phyloP scores from a whole-genome alignment of 2,797 vertebrate species.

The Hypotaenidia philippensis region DNA sequence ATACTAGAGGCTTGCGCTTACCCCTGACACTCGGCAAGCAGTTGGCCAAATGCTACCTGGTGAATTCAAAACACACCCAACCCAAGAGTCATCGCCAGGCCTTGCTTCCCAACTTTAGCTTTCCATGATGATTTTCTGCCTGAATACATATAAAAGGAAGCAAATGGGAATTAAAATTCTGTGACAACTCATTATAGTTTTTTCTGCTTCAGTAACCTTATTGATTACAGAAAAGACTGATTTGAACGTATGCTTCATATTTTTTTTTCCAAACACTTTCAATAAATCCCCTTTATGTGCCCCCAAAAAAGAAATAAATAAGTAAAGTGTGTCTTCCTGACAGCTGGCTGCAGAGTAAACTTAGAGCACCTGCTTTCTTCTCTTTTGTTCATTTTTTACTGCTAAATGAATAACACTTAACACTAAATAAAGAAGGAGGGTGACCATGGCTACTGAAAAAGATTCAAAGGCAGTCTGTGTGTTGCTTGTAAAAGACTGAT shows the following conservation, averaged over 20 bases:
- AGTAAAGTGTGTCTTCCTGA: constrained; percentile 62
- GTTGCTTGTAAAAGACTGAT: constrained; percentile 42
- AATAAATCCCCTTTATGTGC: constrained; percentile 59
- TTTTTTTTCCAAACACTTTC: constrained; percentile 34
- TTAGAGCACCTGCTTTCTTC: constrained; percentile 79
- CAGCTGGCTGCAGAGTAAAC: constrained; percentile 77
- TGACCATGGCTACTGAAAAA: constrained; percentile 80
- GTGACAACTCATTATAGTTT: constrained; percentile 64
- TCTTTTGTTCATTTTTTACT: constrained; percentile 74
- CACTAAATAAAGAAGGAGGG: constrained; percentile 87
- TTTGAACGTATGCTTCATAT: constrained; percentile 29
- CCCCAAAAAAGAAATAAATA: constrained; percentile 37
- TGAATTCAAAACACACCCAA: background rate
- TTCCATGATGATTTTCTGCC: constrained; percentile 53
- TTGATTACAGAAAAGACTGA: constrained; percentile 63
- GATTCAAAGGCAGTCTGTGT: constrained; percentile 68
- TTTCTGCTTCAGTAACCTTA: constrained; percentile 69
- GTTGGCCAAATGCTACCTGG: background rate
- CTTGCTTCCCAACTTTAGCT: constrained; percentile 24
- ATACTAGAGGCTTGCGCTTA: background rate
- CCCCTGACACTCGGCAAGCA: background rate
- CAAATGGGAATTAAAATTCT: constrained; percentile 63
- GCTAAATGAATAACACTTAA: constrained; percentile 87
- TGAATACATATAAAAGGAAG: constrained; percentile 59
- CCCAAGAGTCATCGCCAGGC: background rate